Conservation (phyloP, 2,888 invertebrate species). For the Melieria crassipennis region DNA sequence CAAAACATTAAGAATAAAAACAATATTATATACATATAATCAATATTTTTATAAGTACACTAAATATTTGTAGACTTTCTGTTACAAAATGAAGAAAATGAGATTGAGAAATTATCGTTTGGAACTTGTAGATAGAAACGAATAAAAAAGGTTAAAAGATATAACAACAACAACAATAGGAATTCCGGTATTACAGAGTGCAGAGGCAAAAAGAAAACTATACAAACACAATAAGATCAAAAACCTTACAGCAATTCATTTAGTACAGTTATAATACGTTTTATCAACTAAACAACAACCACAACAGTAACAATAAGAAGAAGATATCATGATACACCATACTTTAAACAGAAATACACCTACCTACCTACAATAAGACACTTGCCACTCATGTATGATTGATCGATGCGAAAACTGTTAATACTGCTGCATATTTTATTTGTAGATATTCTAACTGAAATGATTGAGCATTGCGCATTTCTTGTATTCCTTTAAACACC, state of each 20-base stretch:
- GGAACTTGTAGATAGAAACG: slow-evolving; percentile 26
- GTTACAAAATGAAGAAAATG: slow-evolving; percentile 4
- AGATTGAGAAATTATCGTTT: slow-evolving; percentile 19
- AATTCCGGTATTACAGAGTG: not conserved
- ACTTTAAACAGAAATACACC: too few relatives aligned
- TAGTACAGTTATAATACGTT: too few relatives aligned
- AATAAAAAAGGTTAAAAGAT: slow-evolving; percentile 8
- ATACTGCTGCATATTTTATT: too few relatives aligned
- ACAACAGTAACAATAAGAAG: too few relatives aligned
- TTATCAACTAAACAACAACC: too few relatives aligned
- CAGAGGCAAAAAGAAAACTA: not conserved
- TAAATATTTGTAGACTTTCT: slow-evolving; percentile 20
- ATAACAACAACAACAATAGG: not conserved
- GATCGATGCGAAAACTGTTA: too few relatives aligned
- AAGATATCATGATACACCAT: too few relatives aligned
- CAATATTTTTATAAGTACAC: slow-evolving; percentile 34
- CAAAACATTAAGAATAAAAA: slow-evolving; percentile 8
- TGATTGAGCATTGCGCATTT: too few relatives aligned
- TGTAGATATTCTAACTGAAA: too few relatives aligned
- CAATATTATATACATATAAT: slow-evolving; percentile 13
- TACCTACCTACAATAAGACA: too few relatives aligned
- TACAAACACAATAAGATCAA: not conserved
- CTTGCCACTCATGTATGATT: too few relatives aligned
- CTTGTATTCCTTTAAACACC: too few relatives aligned
- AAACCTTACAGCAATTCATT: slow-evolving; percentile 5